phyloP scores from a whole-genome alignment of 2,888 invertebrate species.

The Diloba caeruleocephala region DNA sequence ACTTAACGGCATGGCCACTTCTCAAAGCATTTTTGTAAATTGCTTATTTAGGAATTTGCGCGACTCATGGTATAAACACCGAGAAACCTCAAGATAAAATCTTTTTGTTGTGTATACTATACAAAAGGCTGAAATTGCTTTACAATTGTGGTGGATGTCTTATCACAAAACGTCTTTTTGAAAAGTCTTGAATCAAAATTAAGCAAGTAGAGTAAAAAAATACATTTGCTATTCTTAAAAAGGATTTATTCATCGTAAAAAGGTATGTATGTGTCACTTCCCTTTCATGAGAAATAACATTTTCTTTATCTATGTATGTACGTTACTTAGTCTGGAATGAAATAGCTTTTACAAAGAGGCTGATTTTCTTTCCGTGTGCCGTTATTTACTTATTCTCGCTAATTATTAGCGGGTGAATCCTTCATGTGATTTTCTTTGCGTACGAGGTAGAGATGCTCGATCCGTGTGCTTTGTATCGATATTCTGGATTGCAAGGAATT shows the following conservation, averaged over 20 bases:
- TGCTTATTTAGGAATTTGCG: constrained; percentile 62
- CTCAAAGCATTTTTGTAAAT: constrained; percentile 60
- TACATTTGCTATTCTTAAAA: constrained; percentile 45
- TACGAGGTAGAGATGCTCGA: no score
- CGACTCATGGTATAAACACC: constrained; percentile 67
- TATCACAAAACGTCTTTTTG: constrained; percentile 59
- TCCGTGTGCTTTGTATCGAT: no score
- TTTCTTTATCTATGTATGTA: constrained; percentile 12
- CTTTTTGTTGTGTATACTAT: constrained; percentile 69
- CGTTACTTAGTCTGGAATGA: constrained; percentile 4
- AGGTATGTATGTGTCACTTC: constrained; percentile 25
- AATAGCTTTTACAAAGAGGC: constrained; percentile 21
- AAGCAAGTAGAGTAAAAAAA: constrained; percentile 47
- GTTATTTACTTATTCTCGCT: constrained; percentile 21
- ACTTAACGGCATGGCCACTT: constrained; percentile 42
- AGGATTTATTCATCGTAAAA: constrained; percentile 39
- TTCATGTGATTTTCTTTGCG: constrained; percentile 8
- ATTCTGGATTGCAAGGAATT: no score
- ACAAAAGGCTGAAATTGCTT: constrained; percentile 70
- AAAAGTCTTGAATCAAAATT: constrained; percentile 60
- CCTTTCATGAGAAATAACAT: constrained; percentile 22
- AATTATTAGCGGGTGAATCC: constrained; percentile 17
- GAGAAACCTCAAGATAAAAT: constrained; percentile 66
- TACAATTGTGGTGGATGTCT: constrained; percentile 61
- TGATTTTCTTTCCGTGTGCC: constrained; percentile 24